These are phyloP conservation scores for Rhinogobio ventralis DNA, from an alignment of 2,797 vertebrate species.

Conservation along the genomic window DNA sequence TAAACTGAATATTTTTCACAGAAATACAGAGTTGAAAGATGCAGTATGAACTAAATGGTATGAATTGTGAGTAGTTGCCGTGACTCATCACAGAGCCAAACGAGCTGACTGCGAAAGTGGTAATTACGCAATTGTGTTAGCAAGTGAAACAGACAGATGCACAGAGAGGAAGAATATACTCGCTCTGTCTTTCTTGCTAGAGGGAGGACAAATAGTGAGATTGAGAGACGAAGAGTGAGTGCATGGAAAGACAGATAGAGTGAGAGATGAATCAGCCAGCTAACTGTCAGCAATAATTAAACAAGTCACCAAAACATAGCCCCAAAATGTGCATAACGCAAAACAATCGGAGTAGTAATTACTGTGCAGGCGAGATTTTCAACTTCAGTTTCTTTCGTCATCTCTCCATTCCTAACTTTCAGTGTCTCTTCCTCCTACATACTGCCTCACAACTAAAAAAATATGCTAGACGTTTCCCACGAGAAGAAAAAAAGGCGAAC, in stretches of 20 bases:
- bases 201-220: constrained; percentile 24
- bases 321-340: constrained; percentile 10
- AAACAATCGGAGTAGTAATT: constrained; percentile 37
- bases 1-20: constrained; percentile 14
- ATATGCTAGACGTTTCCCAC: neutral
- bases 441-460: constrained; percentile 12
- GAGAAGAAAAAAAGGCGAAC: constrained; percentile 7
- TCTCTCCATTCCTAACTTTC: constrained; percentile 59
- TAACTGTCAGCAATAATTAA: constrained; percentile 48
- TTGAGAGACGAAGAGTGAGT: constrained; percentile 26
- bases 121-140: constrained; percentile 53
- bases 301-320: constrained; percentile 44
- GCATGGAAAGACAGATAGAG: constrained; percentile 40
- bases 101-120: constrained; percentile 24
- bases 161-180: constrained; percentile 25
- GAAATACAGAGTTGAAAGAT: neutral
- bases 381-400: constrained; percentile 6
- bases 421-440: constrained; percentile 60
- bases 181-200: constrained; percentile 17
- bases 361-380: constrained; percentile 24
- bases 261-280: constrained; percentile 31
- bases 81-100: constrained; percentile 31
- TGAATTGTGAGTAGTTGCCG: constrained; percentile 19
- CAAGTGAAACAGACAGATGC: constrained; percentile 48
- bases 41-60: constrained; percentile 32